Base-by-base conservation (phyloP, 2,113 vertebrate genomes). In the Tachysurus vachellii region DNA sequence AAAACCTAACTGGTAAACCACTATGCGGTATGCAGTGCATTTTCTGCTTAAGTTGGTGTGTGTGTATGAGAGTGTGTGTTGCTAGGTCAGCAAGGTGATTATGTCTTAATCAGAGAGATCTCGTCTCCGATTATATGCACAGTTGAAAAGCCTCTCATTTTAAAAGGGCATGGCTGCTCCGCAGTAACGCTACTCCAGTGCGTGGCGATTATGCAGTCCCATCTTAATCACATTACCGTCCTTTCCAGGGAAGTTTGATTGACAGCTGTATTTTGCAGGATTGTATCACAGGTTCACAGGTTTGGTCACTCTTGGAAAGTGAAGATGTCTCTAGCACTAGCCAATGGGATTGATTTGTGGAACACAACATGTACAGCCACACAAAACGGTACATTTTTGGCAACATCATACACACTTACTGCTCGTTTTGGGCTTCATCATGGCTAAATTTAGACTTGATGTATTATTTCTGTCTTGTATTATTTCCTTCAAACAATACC, bases 41-140 rank as follows among this genome's bases (percentile, higher is more conserved):
- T 59, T 80, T 80, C 54, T 80, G 56, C 3, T 9, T 54, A 54
- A 44, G 62, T 53, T 26, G 44, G 77, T n/a, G 77, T 50, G 42
- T 57, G 77, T 50, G 81, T 28, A 36, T 7, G 64, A 12, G 23
- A 19, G 36, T 79, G 19, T 61, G 50, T 26, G 50, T 23, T 80
- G 54, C 77, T 57, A 28, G 71, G 53, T 50, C 79, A 81, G 85
- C 19, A 61, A 56, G 70, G 76, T 88, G 83, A 88, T 87, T 87
- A 86, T 85, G 47, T 73, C 80, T 88, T 83, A 88, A 87, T 88
- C 85, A 89, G 82, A 80, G 64, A 23, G 62, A 83, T 79, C 85
- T 59, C 61, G 13, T 79, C 61, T 83, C 68, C 88, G 84, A 90
- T 88, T 88, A 82, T 83, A 90, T 86, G 80, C 89, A 86, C 76